A percentile compares a stretch with the other conserved stretches of the same genome.
These are phyloP conservation scores for Drosophila sordidula DNA, from an alignment of 2,888 invertebrate genomes.

Conservation along the genomic window DNA sequence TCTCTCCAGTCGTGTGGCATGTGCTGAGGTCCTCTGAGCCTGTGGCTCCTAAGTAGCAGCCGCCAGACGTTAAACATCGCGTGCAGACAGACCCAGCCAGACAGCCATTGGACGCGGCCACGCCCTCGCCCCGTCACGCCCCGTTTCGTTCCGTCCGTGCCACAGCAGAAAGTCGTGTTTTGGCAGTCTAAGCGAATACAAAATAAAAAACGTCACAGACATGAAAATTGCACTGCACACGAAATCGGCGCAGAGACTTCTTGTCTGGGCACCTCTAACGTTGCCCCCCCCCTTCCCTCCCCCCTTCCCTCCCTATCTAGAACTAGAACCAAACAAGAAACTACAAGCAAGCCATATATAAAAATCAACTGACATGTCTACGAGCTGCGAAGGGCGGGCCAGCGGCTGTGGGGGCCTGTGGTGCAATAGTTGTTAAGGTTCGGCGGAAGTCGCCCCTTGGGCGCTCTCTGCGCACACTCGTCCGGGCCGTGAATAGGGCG, in stretches of 20 bases:
- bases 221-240: constrained; percentile 55
- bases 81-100: constrained; percentile 65
- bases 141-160: not conserved
- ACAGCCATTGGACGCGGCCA: constrained; percentile 26
- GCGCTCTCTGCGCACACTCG: not conserved
- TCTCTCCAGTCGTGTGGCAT: constrained; percentile 12
- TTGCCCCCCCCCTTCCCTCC: too few species aligned
- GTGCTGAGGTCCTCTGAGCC: constrained; percentile 19
- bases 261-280: constrained; percentile 20
- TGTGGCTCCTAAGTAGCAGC: constrained; percentile 53
- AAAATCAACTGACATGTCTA: constrained; percentile 59
- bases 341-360: constrained; percentile 59
- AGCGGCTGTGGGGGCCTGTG: too few species aligned
- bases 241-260: constrained; percentile 40
- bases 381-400: constrained; percentile 22
- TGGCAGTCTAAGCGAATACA: constrained; percentile 14
- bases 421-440: constrained; percentile 33
- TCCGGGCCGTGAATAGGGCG: too few species aligned
- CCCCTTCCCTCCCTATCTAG: not conserved
- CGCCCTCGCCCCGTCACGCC: not conserved
- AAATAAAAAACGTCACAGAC: constrained; percentile 44
- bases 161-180: constrained; percentile 21
- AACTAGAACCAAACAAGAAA: constrained; percentile 39
- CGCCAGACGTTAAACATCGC: constrained; percentile 77
- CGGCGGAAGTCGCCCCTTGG: constrained; percentile 48